phyloP scores from a whole-genome alignment of 2,797 vertebrate genomes.

The Coranthus polyacanthus region DNA sequence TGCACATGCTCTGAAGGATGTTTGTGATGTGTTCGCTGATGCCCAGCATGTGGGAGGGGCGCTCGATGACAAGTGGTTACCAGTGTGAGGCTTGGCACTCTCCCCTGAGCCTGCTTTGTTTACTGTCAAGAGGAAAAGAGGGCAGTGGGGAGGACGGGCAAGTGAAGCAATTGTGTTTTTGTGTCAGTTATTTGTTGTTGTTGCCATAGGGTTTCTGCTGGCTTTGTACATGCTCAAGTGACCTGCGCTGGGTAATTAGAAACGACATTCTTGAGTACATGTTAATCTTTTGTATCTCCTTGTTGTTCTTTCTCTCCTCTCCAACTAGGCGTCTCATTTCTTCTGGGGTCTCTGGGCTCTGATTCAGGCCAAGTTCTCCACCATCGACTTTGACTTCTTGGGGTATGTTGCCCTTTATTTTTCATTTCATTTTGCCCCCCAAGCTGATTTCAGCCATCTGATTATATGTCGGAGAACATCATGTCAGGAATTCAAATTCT shows the following conservation, averaged over 20 bases:
- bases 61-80: conserved; percentile 10
- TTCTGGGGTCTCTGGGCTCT: conserved; percentile 96
- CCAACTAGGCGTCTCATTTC: conserved; percentile 92
- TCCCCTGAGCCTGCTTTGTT: conserved; percentile 59
- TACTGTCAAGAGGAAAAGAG: conserved; percentile 54
- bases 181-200: conserved; percentile 44
- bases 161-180: conserved; percentile 42
- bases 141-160: conserved; percentile 50
- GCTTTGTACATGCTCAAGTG: conserved; percentile 27
- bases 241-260: conserved; percentile 45
- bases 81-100: not conserved
- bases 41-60: conserved; percentile 5
- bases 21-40: not conserved
- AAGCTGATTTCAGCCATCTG: not conserved
- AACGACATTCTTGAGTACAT: conserved; percentile 29
- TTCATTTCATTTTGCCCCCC: not conserved
- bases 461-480: conserved; percentile 28
- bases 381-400: conserved; percentile 96
- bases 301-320: not conserved
- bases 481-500: conserved; percentile 4
- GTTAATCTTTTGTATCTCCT: conserved; percentile 24
- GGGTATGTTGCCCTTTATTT: conserved; percentile 84
- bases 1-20: not conserved
- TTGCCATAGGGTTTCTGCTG: conserved; percentile 38
- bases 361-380: conserved; percentile 95